phyloP scores from a whole-genome alignment of 2,888 invertebrate species.

The Oscheius sp. region DNA sequence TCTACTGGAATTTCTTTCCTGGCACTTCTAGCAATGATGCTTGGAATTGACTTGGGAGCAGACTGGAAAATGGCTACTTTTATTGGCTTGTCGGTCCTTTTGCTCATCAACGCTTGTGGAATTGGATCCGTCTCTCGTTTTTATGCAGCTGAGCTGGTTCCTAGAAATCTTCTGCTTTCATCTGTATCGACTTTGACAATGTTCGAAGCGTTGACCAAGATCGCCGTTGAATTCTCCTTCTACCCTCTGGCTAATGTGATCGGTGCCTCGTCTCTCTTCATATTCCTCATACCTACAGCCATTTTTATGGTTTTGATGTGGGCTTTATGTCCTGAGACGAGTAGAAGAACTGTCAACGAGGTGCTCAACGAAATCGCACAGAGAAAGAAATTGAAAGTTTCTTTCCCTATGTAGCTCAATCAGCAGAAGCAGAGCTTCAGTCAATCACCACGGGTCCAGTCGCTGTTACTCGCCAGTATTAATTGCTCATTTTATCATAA shows the following conservation, averaged over 20 bases:
- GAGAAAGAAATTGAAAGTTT: conserved; percentile 39
- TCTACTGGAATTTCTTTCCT: conserved; percentile 35
- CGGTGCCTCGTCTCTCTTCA: conserved; percentile 37
- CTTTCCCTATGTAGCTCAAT: conserved; percentile 38
- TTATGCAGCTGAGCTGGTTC: conserved; percentile 50
- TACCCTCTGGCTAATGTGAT: conserved; percentile 46
- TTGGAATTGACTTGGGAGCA: conserved; percentile 35
- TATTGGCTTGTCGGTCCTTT: conserved; percentile 33
- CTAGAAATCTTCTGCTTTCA: conserved; percentile 39
- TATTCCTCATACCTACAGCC: conserved; percentile 44
- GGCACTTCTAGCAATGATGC: conserved; percentile 34
- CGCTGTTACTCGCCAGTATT: too few species aligned
- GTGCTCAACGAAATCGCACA: conserved; percentile 41
- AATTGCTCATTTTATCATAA: too few species aligned
- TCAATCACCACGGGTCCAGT: too few species aligned
- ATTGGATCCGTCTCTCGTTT: conserved; percentile 49
- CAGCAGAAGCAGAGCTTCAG: too few species aligned
- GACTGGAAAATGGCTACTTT: conserved; percentile 41
- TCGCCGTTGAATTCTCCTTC: conserved; percentile 41
- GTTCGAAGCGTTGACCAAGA: conserved; percentile 42
- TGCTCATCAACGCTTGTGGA: conserved; percentile 45
- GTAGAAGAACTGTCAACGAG: conserved; percentile 37
- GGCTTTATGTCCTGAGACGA: conserved; percentile 46
- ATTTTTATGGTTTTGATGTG: conserved; percentile 43
- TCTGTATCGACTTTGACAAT: conserved; percentile 39